Percentiles rank a stretch among this genome's conserved stretches.
Evolutionary conservation across 2,113 vertebrate genomes (phyloP).

Genomic region (Chauna torquata): DNA sequence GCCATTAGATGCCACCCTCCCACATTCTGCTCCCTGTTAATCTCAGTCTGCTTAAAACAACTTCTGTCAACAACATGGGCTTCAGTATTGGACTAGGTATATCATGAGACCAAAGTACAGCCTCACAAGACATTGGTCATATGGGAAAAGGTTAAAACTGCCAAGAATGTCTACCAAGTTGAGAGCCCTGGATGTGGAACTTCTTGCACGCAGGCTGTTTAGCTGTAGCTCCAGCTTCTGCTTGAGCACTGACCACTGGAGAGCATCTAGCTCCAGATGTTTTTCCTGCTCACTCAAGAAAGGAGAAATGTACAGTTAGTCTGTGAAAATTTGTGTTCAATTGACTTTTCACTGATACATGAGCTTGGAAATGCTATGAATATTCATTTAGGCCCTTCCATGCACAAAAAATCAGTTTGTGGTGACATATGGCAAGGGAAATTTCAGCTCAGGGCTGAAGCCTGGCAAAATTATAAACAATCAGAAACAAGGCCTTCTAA

Average conservation of each 20-base stretch:
- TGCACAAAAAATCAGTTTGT: neutral
- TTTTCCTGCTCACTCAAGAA: neutral
- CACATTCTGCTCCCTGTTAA: neutral
- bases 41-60: neutral
- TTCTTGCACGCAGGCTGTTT: neutral
- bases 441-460: slow-evolving; percentile 27
- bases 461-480: slow-evolving; percentile 25
- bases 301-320: neutral
- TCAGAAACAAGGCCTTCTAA: neutral
- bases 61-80: neutral
- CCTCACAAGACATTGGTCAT: neutral
- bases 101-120: neutral
- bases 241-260: neutral
- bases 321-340: neutral
- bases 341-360: neutral
- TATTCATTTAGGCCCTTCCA: neutral
- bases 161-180: neutral
- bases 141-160: neutral
- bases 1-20: neutral
- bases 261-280: neutral
- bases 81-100: neutral
- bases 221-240: neutral
- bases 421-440: slow-evolving; percentile 2
- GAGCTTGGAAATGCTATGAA: neutral
- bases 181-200: neutral